Conservation (phyloP, 2,888 invertebrate species). For the Lithophane socia region DNA sequence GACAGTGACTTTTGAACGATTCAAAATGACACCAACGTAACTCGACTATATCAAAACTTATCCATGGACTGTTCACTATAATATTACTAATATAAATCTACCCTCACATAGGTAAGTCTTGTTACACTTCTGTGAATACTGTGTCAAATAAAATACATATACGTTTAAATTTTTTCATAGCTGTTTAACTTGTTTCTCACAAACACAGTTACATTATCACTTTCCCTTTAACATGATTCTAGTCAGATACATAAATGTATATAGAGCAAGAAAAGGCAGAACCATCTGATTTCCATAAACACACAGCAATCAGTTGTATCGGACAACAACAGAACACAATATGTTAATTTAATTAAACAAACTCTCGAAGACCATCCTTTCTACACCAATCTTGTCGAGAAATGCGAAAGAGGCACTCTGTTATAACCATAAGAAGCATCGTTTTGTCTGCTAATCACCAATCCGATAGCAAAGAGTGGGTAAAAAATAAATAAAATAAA, state of each 20-base stretch:
- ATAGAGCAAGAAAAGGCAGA: conserved; percentile 17
- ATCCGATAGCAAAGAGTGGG: too few relatives aligned
- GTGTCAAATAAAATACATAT: too few relatives aligned
- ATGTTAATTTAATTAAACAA: conserved; percentile 44
- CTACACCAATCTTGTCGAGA: neutral
- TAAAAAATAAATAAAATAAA: too few relatives aligned
- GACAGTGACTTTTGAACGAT: too few relatives aligned
- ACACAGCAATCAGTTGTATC: conserved; percentile 39
- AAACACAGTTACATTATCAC: neutral
- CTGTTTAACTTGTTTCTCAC: neutral
- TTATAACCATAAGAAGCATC: too few relatives aligned
- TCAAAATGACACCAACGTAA: too few relatives aligned
- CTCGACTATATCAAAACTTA: too few relatives aligned
- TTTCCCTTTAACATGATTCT: neutral
- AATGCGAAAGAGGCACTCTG: neutral
- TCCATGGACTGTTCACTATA: too few relatives aligned
- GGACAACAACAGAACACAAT: conserved; percentile 4
- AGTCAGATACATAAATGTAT: neutral
- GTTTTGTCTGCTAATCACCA: neutral
- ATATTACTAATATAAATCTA: too few relatives aligned
- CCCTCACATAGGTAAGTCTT: too few relatives aligned
- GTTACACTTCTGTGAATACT: too few relatives aligned
- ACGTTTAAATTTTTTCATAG: neutral
- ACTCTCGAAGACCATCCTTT: neutral
- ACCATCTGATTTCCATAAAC: conserved; percentile 30